These are phyloP conservation scores for Thalassaphorura encarpata DNA, from an alignment of 1,140 invertebrate genomes.

Conservation along the genomic window DNA sequence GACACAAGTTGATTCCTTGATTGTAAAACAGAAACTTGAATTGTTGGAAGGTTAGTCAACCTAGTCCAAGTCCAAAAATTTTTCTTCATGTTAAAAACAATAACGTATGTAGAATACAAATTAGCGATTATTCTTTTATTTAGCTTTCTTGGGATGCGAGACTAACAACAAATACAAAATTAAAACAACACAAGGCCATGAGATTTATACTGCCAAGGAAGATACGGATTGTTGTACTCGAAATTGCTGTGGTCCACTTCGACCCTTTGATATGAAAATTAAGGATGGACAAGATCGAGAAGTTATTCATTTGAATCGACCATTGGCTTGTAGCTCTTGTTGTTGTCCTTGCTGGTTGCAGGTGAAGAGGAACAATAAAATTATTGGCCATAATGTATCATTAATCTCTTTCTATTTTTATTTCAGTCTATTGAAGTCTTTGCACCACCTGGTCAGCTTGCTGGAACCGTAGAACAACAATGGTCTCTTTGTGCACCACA, in stretches of 20 bases:
- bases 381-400: slow-evolving; percentile 45
- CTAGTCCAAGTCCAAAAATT: background rate
- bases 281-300: slow-evolving; percentile 66
- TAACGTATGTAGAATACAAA: too few relatives aligned
- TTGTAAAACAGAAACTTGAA: slow-evolving; percentile 81
- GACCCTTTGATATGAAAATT: slow-evolving; percentile 78
- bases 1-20: slow-evolving; percentile 74
- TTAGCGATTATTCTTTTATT: background rate
- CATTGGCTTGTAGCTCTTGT: slow-evolving; percentile 64
- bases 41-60: slow-evolving; percentile 56
- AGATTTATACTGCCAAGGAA: slow-evolving; percentile 73
- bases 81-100: background rate
- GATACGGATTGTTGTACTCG: slow-evolving; percentile 65
- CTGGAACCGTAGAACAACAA: slow-evolving; percentile 67
- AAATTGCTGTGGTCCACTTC: slow-evolving; percentile 61
- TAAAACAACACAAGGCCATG: slow-evolving; percentile 57
- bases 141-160: slow-evolving; percentile 34
- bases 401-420: background rate
- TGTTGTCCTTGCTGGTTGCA: slow-evolving; percentile 77
- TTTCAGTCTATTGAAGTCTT: slow-evolving; percentile 20
- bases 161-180: slow-evolving; percentile 33
- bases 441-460: slow-evolving; percentile 23
- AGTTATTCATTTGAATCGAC: slow-evolving; percentile 63
- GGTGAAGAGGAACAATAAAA: slow-evolving; percentile 66
- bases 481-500: slow-evolving; percentile 70